These are phyloP conservation scores for Drosophila melanocephala DNA, from an alignment of 2,888 invertebrate genomes.

Conservation along the genomic window DNA sequence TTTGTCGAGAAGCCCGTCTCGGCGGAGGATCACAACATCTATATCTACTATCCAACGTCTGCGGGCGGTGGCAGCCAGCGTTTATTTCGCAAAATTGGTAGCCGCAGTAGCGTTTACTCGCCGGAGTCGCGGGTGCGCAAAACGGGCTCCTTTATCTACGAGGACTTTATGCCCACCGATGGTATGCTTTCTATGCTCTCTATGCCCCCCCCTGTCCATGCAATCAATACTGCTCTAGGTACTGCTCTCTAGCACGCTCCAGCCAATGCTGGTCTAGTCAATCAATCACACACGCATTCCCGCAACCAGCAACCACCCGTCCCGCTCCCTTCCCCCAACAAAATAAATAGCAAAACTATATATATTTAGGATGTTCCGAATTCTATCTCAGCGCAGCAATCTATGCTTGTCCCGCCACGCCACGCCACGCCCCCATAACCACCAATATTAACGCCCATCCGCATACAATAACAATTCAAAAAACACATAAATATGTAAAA, in stretches of 20 bases:
- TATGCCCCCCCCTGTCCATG: constrained; percentile 27
- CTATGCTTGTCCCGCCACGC: neutral
- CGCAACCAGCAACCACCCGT: neutral
- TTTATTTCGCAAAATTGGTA: constrained; percentile 99
- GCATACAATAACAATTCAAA: neutral
- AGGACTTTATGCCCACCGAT: constrained; percentile 99
- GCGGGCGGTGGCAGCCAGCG: constrained; percentile 99
- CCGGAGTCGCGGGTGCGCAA: constrained; percentile 98
- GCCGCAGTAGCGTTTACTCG: constrained; percentile 99
- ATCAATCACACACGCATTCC: constrained; percentile 14
- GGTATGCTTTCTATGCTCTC: constrained; percentile 87
- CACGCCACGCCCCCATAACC: neutral
- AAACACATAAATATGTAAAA: neutral
- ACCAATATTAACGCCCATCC: neutral
- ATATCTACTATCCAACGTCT: constrained; percentile 99
- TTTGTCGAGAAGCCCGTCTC: constrained; percentile 99
- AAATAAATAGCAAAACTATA: neutral
- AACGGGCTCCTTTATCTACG: constrained; percentile 99
- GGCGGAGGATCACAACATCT: constrained; percentile 99
- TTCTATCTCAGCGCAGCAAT: neutral
- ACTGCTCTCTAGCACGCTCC: constrained; percentile 13
- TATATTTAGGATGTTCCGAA: neutral
- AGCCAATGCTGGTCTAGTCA: constrained; percentile 10
- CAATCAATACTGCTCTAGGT: constrained; percentile 19
- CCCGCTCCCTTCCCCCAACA: neutral